Evolutionary conservation across 2,797 vertebrate species (phyloP), one percentile per base, ranked within the genome.

Genomic region (Caiman crocodilus): DNA sequence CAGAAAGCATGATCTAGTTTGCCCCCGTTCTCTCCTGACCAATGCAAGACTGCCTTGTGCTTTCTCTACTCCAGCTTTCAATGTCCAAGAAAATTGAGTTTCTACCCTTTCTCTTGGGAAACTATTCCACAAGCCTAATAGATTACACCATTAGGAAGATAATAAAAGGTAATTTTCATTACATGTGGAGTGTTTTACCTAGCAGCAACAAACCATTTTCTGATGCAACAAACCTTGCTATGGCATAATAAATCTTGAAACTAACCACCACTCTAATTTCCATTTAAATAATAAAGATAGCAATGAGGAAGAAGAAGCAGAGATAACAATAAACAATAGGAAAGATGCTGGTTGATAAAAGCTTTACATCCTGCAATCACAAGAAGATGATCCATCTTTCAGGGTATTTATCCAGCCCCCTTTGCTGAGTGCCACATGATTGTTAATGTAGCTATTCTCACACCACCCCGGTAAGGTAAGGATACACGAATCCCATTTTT

Each of bases 331-430:
- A 69, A 69, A 69, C 23, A 69, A 69, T 35, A 20, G 35, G 67
- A 69, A 69, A 69, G 30, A 69, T 35, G 30, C 67, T 35, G 30
- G 67, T 14, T 32, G 21, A 21, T 35, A 35, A 69, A 20, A 28
- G 12, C 67, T 35, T 69, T 32, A 35, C 30, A 4, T 69, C 67
- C 60, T 73, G 26, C 18, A 25, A 14, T 5, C 67, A 14, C 13
- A 28, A 42, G 28, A 7, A 42, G 21, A 2, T 59, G 73, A 75
- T 76, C 87, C 63, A 9, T 14, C 4, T 28, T 11, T 13, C 35
- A 14, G n/a, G 73, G 64, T 50, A n/a, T 23, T 2, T 0, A 35
- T 13, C 10, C 30, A 0, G 12, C 23, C 12, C n/a, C 3, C 16
- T 1, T 11, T 58, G 14, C 16, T 6, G 21, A 32, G 21, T 57